Evolutionary conservation across 35 echinoderm and acorn worm species (phyloP), one percentile per base, ranked within the genome.

Genomic region (Patiria miniata): DNA sequence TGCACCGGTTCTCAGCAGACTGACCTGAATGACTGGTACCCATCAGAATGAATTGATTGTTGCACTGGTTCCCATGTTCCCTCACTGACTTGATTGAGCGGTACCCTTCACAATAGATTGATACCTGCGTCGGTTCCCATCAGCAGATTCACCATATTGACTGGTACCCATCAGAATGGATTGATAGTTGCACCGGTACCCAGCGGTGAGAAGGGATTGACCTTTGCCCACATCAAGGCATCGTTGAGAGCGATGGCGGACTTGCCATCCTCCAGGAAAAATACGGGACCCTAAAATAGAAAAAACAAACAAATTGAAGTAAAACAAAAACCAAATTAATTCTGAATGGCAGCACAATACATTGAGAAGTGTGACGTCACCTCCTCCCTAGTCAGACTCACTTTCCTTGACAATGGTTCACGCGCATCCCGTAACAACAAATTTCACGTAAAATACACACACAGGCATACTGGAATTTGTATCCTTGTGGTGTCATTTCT

Each of bases 141-240:
- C 33, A 94, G 59, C 0, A 92, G 95, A n/a, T n/a, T n/a, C n/a
- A n/a, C n/a, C n/a, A n/a, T n/a, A n/a, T n/a, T n/a, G n/a, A n/a
- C n/a, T 77, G 7, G 7, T 56, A 19, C 1, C 39, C 51, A 38
- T 94, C 50, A 98, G 76, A 94, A 98, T 33, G 96, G 96, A 79
- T 98, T 98, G 36, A 98, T 98, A 21, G 77, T 86, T 12, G 80
- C 83, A 52, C 96, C 96, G 34, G 88, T 91, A 17, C 79, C 96
- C 36, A 94, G 61, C 0, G 96, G 96, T 68, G 96, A 98, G 65
- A 98, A 98, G 51, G 81, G 61, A 77, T 91, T 94, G 52, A 94
- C 92, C 79, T 94, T 98, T 14, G 96, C 89, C 96, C 96, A 98
- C 96, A 98, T 98, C 76, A 98, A 61, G 37, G 96, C 96, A 77